Evolutionary conservation across 2,888 invertebrate genomes (phyloP), one percentile per base, ranked within the genome.

Genomic region (Cryptosula pallasiana): DNA sequence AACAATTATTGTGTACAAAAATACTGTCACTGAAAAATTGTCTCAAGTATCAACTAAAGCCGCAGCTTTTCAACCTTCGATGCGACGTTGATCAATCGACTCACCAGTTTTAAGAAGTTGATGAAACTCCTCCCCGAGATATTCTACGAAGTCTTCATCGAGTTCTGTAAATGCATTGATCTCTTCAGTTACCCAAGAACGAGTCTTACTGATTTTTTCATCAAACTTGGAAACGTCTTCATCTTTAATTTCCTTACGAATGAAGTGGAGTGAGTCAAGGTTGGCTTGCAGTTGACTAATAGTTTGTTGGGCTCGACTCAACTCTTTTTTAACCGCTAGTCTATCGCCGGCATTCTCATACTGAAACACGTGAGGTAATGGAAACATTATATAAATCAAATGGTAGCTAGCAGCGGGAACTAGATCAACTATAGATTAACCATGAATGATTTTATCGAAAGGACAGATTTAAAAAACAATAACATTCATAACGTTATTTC

Each of bases 291-390:
- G 32, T 32, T 63, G 63, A 29, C 29, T 13, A 34, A 63, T 63
- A n/a, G 63, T 63, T 63, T 63, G 63, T n/a, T 63, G 63, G 2
- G 63, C 63, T 9, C 63, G 63, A 29, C 25, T 25, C 13, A 63
- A 32, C 27, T 63, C 63, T 13, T 5, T 9, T 27, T 34, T 63
- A 5, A 63, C 63, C 32, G 32, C 20, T 32, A 5, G 9, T 2
- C 63, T 2, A 34, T 63, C 32, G 5, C 63, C 63, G 32, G 20
- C 16, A 2, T 32, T 63, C 27, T 63, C 63, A 63, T 63, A 9
- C 63, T 63, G n/a, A 5, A 57, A 25, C 3, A 45, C 9, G 9
- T n/a, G n/a, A n/a, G n/a, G n/a, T n/a, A n/a, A n/a, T n/a, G n/a
- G n/a, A n/a, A n/a, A n/a, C n/a, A n/a, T n/a, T n/a, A n/a, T n/a